phyloP scores from a whole-genome alignment of 2,888 invertebrate genomes.

The Hedychridium roseum region DNA sequence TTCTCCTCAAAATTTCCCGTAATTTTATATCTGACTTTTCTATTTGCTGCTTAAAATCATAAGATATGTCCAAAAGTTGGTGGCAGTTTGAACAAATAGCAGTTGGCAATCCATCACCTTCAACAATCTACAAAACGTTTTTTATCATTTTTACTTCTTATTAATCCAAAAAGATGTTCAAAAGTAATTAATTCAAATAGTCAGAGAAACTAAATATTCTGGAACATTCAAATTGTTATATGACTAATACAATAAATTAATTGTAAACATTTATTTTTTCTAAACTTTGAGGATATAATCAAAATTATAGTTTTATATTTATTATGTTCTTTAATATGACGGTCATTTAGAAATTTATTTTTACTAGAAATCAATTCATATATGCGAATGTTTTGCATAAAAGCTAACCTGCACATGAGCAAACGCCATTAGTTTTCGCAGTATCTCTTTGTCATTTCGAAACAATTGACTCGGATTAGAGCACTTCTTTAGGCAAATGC shows the following conservation, averaged over 20 bases:
- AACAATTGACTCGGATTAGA: slow-evolving; percentile 47
- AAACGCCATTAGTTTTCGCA: slow-evolving; percentile 51
- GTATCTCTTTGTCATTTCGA: slow-evolving; percentile 37
- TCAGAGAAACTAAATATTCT: no score
- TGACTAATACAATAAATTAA: no score
- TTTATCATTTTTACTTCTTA: not conserved
- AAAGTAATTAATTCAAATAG: not conserved
- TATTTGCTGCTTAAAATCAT: slow-evolving; percentile 52
- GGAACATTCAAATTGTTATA: no score
- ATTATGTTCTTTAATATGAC: no score
- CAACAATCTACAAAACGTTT: no score
- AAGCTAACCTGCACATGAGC: slow-evolving; percentile 56
- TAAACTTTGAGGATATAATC: no score
- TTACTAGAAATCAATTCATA: no score
- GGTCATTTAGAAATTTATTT: no score
- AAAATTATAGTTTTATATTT: no score
- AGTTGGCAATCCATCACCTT: slow-evolving; percentile 54
- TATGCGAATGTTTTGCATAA: no score
- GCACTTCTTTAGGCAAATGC: slow-evolving; percentile 46
- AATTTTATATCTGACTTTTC: slow-evolving; percentile 51
- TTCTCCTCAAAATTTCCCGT: slow-evolving; percentile 36
- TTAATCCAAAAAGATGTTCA: no score
- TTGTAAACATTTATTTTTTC: no score
- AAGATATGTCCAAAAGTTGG: slow-evolving; percentile 47
- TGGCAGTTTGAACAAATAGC: slow-evolving; percentile 48